Base-by-base conservation (phyloP, 1,140 invertebrate genomes). In the Drosophila parabipectinata region DNA sequence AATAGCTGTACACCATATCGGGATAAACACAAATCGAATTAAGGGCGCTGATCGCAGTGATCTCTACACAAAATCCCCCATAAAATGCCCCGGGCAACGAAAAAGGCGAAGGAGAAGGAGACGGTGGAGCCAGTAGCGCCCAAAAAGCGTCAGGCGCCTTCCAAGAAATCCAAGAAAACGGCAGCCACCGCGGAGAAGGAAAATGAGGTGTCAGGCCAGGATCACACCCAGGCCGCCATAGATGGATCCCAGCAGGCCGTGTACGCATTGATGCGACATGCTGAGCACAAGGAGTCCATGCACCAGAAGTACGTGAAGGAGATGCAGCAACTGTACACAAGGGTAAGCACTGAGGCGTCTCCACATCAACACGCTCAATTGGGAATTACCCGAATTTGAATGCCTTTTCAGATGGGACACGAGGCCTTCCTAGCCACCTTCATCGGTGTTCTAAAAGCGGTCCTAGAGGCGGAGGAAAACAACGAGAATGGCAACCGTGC, bases 401-500 rank as follows among this genome's bases (percentile, higher is more conserved):
- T 52, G 8, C 1, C 8, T 51, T 15, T 34, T 10, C 76, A 94
- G 94, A 81, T 93, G 54, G 92, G 93, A 30, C 91, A 93, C 76
- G 91, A 93, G 30, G 63, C 74, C 6, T 94, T 94, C 58, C 89
- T 92, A 32, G 85, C 92, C 59, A 93, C 92, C 37, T 94, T 94
- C 66, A 93, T 93, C 15, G 93, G 93, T 78, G 93, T 93, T 12
- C 71, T 94, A 0, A 92, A 93, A 52, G 93, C 94, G 41, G 90
- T 93, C 34, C 93, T 94, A 54, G 92, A 93, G 32, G 93, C 94
- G 79, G 94, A 94, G n/a, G 94, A 95, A 48, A 92, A 92, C 2
- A 95, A 95, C 76, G 93, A 94, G 2, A 94, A 94, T 76, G 94
- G 95, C 1, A 94, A 95, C 72, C 92, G 93, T 26, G 94, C 94